Conservation (phyloP, 2,797 vertebrate genomes). For the Falco novaeseelandiae region DNA sequence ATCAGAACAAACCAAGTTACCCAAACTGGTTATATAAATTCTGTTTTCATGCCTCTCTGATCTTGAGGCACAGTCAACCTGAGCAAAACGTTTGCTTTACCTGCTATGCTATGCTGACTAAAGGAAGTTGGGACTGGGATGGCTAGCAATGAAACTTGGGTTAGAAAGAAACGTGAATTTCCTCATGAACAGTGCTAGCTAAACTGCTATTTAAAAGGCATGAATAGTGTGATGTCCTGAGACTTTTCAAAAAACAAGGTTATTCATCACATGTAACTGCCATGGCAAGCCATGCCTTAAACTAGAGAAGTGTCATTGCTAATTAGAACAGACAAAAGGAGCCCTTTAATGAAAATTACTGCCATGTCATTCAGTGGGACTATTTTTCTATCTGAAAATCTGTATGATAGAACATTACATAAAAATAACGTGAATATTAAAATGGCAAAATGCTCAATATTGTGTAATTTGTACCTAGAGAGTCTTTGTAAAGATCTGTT, state of each 20-base stretch:
- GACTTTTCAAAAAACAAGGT: not conserved
- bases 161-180: not conserved
- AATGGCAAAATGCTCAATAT: not conserved
- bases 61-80: not conserved
- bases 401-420: not conserved
- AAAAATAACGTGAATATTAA: not conserved
- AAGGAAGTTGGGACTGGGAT: not conserved
- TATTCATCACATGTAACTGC: not conserved
- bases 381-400: not conserved
- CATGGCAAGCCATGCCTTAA: not conserved
- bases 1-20: not conserved
- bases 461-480: not conserved
- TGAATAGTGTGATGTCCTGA: not conserved
- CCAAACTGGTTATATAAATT: not conserved
- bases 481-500: not conserved
- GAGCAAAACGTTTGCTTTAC: not conserved
- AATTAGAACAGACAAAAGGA: conserved; percentile 14
- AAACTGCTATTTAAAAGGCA: not conserved
- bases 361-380: not conserved
- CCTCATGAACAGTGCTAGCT: not conserved
- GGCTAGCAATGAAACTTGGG: not conserved
- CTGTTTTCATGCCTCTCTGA: not conserved
- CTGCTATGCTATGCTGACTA: not conserved
- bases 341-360: not conserved
- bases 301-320: not conserved